phyloP scores from a whole-genome alignment of 2,113 vertebrate species.

The Bos taurus region DNA sequence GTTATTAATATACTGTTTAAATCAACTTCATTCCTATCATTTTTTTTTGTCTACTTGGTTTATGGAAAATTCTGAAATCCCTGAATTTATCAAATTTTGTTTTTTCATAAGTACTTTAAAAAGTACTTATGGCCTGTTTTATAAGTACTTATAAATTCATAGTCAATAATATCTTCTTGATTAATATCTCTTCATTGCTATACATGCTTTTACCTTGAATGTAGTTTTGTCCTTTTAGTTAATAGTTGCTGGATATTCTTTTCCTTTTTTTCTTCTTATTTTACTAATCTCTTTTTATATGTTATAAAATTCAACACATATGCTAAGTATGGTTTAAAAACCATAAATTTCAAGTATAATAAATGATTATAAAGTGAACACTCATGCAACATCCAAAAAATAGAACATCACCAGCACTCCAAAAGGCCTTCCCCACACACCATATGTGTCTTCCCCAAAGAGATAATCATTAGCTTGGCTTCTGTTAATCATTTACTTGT shows the following conservation, averaged over 20 bases:
- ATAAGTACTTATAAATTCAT: neutral
- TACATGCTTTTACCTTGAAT: neutral
- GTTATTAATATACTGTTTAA: neutral
- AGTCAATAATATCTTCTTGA: neutral
- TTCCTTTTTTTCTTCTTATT: neutral
- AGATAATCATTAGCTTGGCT: neutral
- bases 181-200: neutral
- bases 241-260: neutral
- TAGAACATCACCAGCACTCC: neutral
- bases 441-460: neutral
- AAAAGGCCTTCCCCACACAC: neutral
- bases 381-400: neutral
- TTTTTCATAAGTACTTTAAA: neutral
- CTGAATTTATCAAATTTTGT: neutral
- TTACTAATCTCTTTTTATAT: neutral
- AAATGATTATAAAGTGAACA: conserved; percentile 11
- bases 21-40: neutral
- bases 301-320: neutral
- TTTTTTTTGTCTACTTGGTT: neutral
- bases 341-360: neutral
- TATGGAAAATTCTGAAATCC: neutral
- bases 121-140: neutral
- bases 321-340: neutral
- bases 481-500: neutral
- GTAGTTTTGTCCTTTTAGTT: neutral